Evolutionary conservation across 2,888 invertebrate species (phyloP), one percentile per base, ranked within the genome.

Genomic region (Eilema caniola): DNA sequence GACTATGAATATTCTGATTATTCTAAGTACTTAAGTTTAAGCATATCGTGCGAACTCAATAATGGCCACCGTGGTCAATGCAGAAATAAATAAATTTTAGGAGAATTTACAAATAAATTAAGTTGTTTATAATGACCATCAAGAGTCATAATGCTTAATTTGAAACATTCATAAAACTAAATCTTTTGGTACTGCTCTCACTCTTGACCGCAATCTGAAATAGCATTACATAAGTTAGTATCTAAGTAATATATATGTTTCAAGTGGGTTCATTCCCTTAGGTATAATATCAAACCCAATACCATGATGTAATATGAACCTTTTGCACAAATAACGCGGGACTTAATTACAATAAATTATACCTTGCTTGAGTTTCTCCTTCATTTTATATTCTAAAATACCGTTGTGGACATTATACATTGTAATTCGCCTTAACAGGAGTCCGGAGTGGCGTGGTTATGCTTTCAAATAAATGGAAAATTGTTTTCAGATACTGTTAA

Each of bases 321-420:
- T 25, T 62, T 62, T 41, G 5, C 24, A 62, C 24, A 25, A 62
- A 62, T 62, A 25, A 33, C 31, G 23, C 33, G 12, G 14, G n/a
- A n/a, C 31, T 10, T 61, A n/a, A 31, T 61, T 31, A 37, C 41
- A 41, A 41, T 20, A 20, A 62, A 16, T 25, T n/a, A 2, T 47
- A 28, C n/a, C 12, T 28, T 53, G 10, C 53, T n/a, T 8, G 53
- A 10, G 53, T 53, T 53, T 53, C 53, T 64, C n/a, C 20, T 28
- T n/a, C 47, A 53, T 64, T 64, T 64, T 47, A 28, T 28, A 28
- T 64, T 64, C 47, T 33, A 31, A 57, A 12, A 24, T 53, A 7
- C 53, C 53, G 53, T 53, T 53, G 20, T n/a, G 53, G 20, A 33
- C 57, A 65, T 65, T 33, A 65, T 65, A 33, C 57, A 56, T 56